A percentile compares a stretch with the other conserved stretches of the same genome.
These are phyloP conservation scores for Alcedo atthis DNA, from an alignment of 2,797 vertebrate genomes.

Conservation along the genomic window DNA sequence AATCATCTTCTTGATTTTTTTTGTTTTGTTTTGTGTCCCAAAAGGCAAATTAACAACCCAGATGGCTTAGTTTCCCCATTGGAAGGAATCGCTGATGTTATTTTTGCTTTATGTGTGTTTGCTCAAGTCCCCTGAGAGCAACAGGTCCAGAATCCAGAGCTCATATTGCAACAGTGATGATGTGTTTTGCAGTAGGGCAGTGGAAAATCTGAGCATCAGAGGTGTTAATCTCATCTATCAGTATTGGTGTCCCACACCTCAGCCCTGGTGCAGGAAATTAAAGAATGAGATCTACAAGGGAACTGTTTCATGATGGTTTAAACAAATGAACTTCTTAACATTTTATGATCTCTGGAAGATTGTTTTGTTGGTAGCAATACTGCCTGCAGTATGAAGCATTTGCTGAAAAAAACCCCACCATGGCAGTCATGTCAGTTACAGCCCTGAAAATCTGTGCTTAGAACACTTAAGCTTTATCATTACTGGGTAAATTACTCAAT, in stretches of 20 bases:
- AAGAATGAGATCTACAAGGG: slow-evolving; percentile 65
- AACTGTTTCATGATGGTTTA: slow-evolving; percentile 74
- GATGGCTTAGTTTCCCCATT: not conserved
- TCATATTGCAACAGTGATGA: not conserved
- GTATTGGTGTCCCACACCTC: slow-evolving; percentile 70
- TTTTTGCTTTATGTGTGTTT: not conserved
- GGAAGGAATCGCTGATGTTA: not conserved
- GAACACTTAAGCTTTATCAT: slow-evolving; percentile 11
- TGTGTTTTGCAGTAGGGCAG: not conserved
- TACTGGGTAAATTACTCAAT: slow-evolving; percentile 13
- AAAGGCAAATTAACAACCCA: not conserved
- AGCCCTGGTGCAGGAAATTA: slow-evolving; percentile 70
- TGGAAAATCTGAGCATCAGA: slow-evolving; percentile 13
- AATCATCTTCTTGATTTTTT: not conserved
- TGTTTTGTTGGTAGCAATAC: slow-evolving; percentile 60
- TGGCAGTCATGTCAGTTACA: not conserved
- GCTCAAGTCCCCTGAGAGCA: not conserved
- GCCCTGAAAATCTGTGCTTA: not conserved
- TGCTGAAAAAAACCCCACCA: not conserved
- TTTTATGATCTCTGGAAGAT: slow-evolving; percentile 51
- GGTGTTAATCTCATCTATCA: slow-evolving; percentile 66
- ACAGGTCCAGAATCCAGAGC: slow-evolving; percentile 20
- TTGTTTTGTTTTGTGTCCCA: no score
- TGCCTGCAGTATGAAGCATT: not conserved
- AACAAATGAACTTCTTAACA: slow-evolving; percentile 78